phyloP scores from a whole-genome alignment of 2,888 invertebrate genomes.

The Ischnura elegans region DNA sequence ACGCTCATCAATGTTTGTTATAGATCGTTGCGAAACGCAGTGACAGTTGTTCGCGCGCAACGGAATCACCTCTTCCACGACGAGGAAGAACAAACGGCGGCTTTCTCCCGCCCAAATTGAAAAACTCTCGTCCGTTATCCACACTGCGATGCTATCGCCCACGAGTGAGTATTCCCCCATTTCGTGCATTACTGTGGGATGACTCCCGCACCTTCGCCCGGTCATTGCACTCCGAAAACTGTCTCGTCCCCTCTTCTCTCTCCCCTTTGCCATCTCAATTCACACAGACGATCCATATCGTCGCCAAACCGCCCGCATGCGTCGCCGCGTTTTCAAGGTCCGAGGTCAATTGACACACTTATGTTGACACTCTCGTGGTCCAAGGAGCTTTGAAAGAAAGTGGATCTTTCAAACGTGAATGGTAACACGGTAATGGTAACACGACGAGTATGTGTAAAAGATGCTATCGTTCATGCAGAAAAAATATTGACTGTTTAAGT shows the following conservation, averaged over 20 bases:
- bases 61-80: neutral
- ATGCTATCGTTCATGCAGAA: too few relatives aligned
- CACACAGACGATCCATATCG: neutral
- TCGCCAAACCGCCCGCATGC: neutral
- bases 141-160: neutral
- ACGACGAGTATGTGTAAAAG: too few relatives aligned
- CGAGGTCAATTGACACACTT: constrained; percentile 32
- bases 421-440: too few relatives aligned
- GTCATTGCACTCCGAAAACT: constrained; percentile 24
- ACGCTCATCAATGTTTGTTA: neutral
- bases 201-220: neutral
- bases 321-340: constrained; percentile 34
- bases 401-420: too few relatives aligned
- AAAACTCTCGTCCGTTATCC: neutral
- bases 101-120: neutral
- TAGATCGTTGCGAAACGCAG: neutral
- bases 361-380: too few relatives aligned
- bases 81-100: neutral
- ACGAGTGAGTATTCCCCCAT: neutral
- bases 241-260: too few relatives aligned
- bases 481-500: too few relatives aligned
- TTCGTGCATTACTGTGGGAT: neutral
- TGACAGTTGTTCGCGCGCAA: neutral
- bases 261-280: neutral
- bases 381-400: too few relatives aligned